phyloP scores from a whole-genome alignment of 2,888 invertebrate genomes.

The Cabera pusaria region DNA sequence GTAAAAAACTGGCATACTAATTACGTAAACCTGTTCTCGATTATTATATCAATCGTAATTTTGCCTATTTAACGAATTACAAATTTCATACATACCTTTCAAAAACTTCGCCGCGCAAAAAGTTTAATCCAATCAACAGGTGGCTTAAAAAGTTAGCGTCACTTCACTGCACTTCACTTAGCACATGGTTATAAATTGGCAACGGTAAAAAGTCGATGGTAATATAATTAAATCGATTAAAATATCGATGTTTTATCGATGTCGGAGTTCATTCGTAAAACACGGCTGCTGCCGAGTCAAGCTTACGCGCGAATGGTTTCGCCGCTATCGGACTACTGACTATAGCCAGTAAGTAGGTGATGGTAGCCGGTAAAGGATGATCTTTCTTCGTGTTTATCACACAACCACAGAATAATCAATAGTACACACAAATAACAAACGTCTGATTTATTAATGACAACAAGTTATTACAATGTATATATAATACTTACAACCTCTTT shows the following conservation, averaged over 20 bases:
- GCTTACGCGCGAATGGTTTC: constrained; percentile 67
- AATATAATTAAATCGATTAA: constrained; percentile 33
- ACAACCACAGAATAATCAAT: too few relatives aligned
- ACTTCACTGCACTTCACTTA: constrained; percentile 27
- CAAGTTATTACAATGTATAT: too few relatives aligned
- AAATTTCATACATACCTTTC: constrained; percentile 25
- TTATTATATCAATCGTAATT: constrained; percentile 2
- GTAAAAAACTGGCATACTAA: too few relatives aligned
- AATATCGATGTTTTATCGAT: constrained; percentile 49
- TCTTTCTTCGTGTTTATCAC: constrained; percentile 8
- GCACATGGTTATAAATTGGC: constrained; percentile 1
- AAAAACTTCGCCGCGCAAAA: constrained; percentile 5
- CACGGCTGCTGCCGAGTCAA: constrained; percentile 59
- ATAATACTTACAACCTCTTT: too few relatives aligned
- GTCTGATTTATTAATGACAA: too few relatives aligned
- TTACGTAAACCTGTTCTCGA: not conserved
- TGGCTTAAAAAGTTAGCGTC: constrained; percentile 8
- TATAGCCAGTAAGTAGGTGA: constrained; percentile 13
- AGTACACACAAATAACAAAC: too few relatives aligned
- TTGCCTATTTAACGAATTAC: constrained; percentile 13
- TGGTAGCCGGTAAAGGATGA: constrained; percentile 22
- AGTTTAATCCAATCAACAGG: constrained; percentile 15
- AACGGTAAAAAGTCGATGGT: constrained; percentile 4
- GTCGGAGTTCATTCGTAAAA: constrained; percentile 42
- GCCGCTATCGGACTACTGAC: constrained; percentile 6